These are phyloP conservation scores for Grammomys surdaster DNA, from an alignment of 2,113 vertebrate genomes.

Conservation along the genomic window DNA sequence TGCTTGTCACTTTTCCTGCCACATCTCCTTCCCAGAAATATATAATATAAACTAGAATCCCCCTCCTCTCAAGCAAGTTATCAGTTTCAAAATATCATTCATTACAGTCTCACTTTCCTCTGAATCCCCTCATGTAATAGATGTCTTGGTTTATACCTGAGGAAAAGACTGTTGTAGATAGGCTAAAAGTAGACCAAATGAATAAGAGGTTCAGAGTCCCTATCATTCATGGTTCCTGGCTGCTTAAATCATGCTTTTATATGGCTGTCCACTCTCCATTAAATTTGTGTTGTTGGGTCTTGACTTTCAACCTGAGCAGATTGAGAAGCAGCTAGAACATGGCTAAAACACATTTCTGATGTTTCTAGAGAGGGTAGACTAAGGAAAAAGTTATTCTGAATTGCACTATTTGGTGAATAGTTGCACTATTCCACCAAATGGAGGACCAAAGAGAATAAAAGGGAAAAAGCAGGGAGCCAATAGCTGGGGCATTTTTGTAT, in stretches of 20 bases:
- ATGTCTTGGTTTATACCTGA: neutral
- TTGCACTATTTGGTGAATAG: neutral
- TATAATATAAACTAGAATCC: neutral
- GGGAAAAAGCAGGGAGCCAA: neutral
- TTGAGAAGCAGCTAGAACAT: neutral
- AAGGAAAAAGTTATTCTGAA: neutral
- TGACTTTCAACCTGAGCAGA: neutral
- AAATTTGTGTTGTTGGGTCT: neutral
- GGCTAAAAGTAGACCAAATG: neutral
- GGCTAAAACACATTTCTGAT: too few species aligned
- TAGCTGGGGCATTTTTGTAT: neutral
- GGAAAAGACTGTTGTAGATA: neutral
- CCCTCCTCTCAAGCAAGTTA: neutral
- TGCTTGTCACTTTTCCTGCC: too few species aligned
- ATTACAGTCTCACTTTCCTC: neutral
- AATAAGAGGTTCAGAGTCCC: neutral
- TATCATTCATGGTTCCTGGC: too few species aligned
- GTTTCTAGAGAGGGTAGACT: neutral
- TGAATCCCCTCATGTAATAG: neutral
- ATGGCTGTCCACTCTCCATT: neutral
- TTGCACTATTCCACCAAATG: neutral
- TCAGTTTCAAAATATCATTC: neutral
- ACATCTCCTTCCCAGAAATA: neutral
- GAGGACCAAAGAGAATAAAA: too few species aligned
- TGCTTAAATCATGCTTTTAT: neutral